Evolutionary conservation across 2,888 invertebrate genomes (phyloP).

Genomic region (Ptilodon capucinus): DNA sequence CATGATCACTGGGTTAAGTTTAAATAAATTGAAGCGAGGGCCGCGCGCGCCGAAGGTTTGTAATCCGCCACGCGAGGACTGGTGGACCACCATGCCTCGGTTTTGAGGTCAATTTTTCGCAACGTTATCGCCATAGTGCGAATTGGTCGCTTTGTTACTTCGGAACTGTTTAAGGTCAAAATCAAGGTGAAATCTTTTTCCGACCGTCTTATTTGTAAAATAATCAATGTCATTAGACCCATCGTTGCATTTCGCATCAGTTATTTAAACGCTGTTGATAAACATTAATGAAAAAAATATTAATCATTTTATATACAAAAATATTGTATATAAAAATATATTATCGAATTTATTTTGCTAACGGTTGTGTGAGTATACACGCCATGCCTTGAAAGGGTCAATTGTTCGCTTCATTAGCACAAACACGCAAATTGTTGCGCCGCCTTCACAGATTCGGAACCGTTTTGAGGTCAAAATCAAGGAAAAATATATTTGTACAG

Average conservation of each 20-base stretch:
- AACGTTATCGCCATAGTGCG: constrained; percentile 24
- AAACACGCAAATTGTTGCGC: neutral
- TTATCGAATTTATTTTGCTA: neutral
- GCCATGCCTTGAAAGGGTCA: neutral
- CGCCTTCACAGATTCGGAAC: neutral
- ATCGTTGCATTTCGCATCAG: too few species aligned
- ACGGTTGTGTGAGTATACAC: neutral
- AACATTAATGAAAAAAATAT: neutral
- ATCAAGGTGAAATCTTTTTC: constrained; percentile 23
- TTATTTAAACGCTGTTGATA: neutral
- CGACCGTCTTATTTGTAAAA: neutral
- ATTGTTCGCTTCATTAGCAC: neutral
- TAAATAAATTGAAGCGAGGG: constrained; percentile 52
- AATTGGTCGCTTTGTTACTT: constrained; percentile 13
- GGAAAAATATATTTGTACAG: neutral
- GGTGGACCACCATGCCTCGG: constrained; percentile 23
- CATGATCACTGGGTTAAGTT: constrained; percentile 83
- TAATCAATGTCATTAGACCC: constrained; percentile 13
- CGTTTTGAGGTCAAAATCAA: constrained; percentile 1
- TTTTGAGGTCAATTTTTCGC: constrained; percentile 28
- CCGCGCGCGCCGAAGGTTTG: constrained; percentile 14
- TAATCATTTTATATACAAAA: too few species aligned
- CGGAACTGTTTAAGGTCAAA: constrained; percentile 18
- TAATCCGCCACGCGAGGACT: neutral
- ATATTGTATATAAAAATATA: neutral